These are phyloP conservation scores for Leptosomus discolor DNA, from an alignment of 2,113 vertebrate genomes.

Conservation along the genomic window DNA sequence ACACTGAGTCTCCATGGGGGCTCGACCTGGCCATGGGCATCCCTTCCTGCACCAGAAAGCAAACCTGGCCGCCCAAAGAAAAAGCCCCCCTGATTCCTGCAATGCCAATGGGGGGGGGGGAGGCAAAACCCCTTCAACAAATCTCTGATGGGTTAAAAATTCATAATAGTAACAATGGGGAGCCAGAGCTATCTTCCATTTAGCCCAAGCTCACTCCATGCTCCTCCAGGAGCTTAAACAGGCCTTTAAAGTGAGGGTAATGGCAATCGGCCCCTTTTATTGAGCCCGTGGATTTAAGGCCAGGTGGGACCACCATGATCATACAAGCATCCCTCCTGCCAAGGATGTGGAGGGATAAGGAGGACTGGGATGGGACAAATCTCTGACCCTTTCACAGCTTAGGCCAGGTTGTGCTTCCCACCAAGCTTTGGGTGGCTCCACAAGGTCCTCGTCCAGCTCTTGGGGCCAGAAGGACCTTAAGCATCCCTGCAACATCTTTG, in stretches of 20 bases:
- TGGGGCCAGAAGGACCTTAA: not conserved
- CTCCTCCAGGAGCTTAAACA: not conserved
- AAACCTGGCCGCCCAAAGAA: not conserved
- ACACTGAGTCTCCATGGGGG: rapidly evolving
- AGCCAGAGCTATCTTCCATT: not conserved
- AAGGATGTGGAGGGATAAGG: not conserved
- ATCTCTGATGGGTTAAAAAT: not conserved
- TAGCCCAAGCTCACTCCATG: not conserved
- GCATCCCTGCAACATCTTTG: no score
- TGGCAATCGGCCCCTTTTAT: not conserved
- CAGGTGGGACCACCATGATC: not conserved
- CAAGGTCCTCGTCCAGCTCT: not conserved
- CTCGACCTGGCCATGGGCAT: rapidly evolving
- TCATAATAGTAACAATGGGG: not conserved
- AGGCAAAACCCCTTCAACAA: not conserved
- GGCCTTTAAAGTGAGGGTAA: not conserved
- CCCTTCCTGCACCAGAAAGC: not conserved
- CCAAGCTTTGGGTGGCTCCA: not conserved
- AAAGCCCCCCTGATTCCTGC: rapidly evolving
- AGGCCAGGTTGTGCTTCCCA: not conserved
- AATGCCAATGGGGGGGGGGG: rapidly evolving
- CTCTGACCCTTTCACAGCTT: not conserved
- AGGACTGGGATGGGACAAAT: not conserved
- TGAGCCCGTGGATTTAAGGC: not conserved
- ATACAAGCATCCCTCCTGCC: not conserved